Evolutionary conservation across 2,888 invertebrate genomes (phyloP), one percentile per base, ranked within the genome.

Genomic region (Cyclophora punctaria): DNA sequence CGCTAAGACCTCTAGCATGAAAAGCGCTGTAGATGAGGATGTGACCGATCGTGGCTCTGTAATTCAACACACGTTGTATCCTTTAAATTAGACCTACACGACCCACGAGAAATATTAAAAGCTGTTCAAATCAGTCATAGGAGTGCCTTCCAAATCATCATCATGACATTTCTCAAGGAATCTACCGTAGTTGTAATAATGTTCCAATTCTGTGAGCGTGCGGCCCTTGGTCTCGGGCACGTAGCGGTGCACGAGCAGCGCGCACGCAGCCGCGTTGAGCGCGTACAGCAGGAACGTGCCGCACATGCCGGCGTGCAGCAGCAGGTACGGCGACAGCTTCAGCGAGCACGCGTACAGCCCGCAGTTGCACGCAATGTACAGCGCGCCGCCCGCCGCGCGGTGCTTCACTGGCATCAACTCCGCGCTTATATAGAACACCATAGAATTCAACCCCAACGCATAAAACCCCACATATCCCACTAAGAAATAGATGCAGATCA

Each of bases 331-430:
- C 3, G 47, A 35, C 35, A 37, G 6, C 48, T 52, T 52, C 6
- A 52, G 44, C 2, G 49, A 41, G 33, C 41, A 41, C 3, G 52
- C 41, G 7, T 52, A 46, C 20, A 49, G 44, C 6, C 35, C 7
- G 34, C 52, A 42, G 5, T 41, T 35, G 35, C 33, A 44, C 5
- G 52, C 45, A 1, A 52, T 48, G 33, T 46, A 48, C 7, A 50
- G 5, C 3, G 47, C 50, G 3, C 55, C 52, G 5, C 52, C 50
- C 35, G 52, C 3, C 1, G 52, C 52, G 35, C 52, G 48, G n/a
- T 55, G 47, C 42, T 55, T 55, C 1, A 55, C 50, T 5, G 55
- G 55, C 47, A 52, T 49, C 7, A 52, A n/a, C 37, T 47, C 48
- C 4, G 52, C n/a, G 7, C 48, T 41, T 46, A 48, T 34, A 3